Base-by-base conservation (phyloP, 2,797 vertebrate species). In the Parambassis ranga region DNA sequence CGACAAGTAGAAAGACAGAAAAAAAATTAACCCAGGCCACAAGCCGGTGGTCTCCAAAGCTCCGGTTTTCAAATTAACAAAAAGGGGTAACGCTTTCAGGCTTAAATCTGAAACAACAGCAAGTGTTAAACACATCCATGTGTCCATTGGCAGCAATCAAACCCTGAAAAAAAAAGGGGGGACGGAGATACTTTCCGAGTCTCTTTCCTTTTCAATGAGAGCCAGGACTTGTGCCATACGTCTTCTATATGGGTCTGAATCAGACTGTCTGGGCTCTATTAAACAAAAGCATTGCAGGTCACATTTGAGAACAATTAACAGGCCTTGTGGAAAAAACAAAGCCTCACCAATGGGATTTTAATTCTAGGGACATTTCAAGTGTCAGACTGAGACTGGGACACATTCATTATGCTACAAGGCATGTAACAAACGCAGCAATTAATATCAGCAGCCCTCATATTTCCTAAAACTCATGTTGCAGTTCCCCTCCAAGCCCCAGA, bases 291-390 rank as follows among this genome's bases (percentile, higher is more conserved):
- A 79, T 60, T 65, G 59, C 59, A 62, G 82, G 78, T 86, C 82
- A 90, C 84, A 90, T 90, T 90, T 87, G 86, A 79, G 60, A 91
- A 71, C 83, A 87, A 90, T 91, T 87, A 91, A 83, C 66, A 51
- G 56, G 57, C 55, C 47, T 50, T 18, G 61, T 75, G 67, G 64
- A 38, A 36, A 74, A 65, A 71, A 28, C 74, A 70, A 23, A 36
- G 36, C 37, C 22, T 33, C 43, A 48, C 42, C 58, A 52, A 90
- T 90, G 79, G 65, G 71, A 77, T 87, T 89, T 90, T 88, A 90
- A 91, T 86, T 83, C 72, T 41, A 67, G 72, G 60, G 82, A 85
- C 83, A 83, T 87, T 91, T 85, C 52, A 78, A 82, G 72, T 75
- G 87, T 88, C 85, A 83, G 68, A 74, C 77, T 65, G 48, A 1